These are phyloP conservation scores for Pseudochaenichthys georgianus DNA, from an alignment of 2,797 vertebrate species.

Conservation along the genomic window DNA sequence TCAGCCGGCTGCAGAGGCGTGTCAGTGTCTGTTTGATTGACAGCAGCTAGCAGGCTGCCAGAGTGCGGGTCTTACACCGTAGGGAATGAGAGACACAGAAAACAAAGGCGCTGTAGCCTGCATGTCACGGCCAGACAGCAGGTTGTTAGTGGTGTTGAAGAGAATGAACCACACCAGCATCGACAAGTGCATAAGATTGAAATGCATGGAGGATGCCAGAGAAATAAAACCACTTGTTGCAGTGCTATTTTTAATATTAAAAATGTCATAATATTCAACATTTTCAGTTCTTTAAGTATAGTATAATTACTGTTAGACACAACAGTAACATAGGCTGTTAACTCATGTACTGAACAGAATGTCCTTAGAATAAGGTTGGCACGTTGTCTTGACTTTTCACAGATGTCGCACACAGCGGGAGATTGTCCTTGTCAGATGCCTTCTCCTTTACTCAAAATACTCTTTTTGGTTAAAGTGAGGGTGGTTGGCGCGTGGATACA, in stretches of 20 bases:
- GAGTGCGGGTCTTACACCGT: not conserved
- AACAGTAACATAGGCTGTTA: not conserved
- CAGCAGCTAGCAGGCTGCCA: constrained; percentile 14
- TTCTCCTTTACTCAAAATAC: too few relatives aligned
- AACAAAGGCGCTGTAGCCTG: constrained; percentile 3
- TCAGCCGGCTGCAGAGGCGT: not conserved
- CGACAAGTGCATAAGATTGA: not conserved
- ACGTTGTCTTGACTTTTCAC: too few relatives aligned
- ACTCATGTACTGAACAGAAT: too few relatives aligned
- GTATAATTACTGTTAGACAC: not conserved
- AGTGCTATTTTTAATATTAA: not conserved
- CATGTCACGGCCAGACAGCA: constrained; percentile 7
- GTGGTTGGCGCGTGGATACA: too few relatives aligned
- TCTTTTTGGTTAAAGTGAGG: too few relatives aligned
- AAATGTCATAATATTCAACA: not conserved
- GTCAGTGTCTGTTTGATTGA: constrained; percentile 7
- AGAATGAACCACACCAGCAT: constrained; percentile 8
- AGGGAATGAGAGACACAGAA: not conserved
- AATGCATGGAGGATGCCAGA: not conserved
- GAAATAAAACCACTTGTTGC: not conserved
- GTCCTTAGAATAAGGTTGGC: too few relatives aligned
- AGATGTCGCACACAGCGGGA: too few relatives aligned
- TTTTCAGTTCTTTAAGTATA: not conserved
- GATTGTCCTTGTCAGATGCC: too few relatives aligned
- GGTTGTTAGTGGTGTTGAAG: constrained; percentile 12